These are phyloP conservation scores for Micrasema minimum DNA, from an alignment of 1,140 invertebrate species.

Conservation along the genomic window DNA sequence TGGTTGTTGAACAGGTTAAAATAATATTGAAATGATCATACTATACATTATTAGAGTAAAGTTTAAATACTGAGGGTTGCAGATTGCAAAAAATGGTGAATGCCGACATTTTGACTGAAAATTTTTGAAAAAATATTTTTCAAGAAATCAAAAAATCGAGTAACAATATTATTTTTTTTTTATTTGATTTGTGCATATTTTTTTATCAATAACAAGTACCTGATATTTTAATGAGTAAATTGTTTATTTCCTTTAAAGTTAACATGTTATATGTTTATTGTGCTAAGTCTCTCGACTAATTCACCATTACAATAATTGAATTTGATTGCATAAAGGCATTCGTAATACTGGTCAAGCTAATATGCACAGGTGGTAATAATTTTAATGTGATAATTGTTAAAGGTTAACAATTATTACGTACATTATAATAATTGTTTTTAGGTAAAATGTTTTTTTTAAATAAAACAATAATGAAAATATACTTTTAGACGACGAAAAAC, in stretches of 20 bases:
- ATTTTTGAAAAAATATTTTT: no score
- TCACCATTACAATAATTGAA: constrained; percentile 14
- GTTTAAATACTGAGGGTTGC: no score
- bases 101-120: no score
- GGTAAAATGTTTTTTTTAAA: no score
- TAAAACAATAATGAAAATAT: no score
- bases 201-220: constrained; percentile 51
- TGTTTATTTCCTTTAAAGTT: constrained; percentile 18
- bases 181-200: constrained; percentile 54
- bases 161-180: constrained; percentile 50
- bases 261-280: constrained; percentile 29
- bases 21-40: no score
- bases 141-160: no score
- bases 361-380: background rate
- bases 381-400: constrained; percentile 13
- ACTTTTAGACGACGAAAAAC: no score
- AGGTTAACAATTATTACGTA: background rate
- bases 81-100: no score
- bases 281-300: constrained; percentile 16
- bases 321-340: constrained; percentile 22
- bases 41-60: no score
- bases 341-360: constrained; percentile 27
- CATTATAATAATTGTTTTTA: no score
- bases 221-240: constrained; percentile 43
- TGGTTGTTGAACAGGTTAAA: no score